phyloP scores from a whole-genome alignment of 2,888 invertebrate species.

The Andrena chrysosceles region DNA sequence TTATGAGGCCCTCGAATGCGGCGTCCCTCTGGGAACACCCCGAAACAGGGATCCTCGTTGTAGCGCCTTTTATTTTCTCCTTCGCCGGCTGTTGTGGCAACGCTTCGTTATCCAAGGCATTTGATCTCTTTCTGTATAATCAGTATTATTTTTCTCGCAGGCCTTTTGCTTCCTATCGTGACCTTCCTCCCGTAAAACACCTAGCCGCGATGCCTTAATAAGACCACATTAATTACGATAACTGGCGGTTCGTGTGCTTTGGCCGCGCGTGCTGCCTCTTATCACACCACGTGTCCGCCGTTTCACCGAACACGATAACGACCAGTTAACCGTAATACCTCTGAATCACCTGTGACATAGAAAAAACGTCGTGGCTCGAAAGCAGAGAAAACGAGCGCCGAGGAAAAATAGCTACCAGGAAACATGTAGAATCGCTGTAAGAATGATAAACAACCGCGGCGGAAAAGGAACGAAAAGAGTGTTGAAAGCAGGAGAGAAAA shows the following conservation, averaged over 20 bases:
- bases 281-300: conserved; percentile 6
- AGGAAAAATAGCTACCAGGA: not conserved
- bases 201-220: not conserved
- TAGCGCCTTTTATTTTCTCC: conserved; percentile 35
- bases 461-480: not conserved
- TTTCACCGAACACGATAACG: conserved; percentile 3
- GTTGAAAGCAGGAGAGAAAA: not conserved
- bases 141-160: not conserved
- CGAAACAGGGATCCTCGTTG: conserved; percentile 18
- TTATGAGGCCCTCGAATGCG: conserved; percentile 41
- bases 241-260: conserved; percentile 2
- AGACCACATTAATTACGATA: conserved; percentile 18
- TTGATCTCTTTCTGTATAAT: conserved; percentile 1
- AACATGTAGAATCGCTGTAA: not conserved
- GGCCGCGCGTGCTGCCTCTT: conserved; percentile 4
- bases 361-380: not conserved
- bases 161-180: not conserved
- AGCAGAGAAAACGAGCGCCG: not conserved
- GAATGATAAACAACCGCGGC: not conserved
- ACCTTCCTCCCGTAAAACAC: not conserved
- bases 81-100: not conserved
- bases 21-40: conserved; percentile 8
- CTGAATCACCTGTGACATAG: not conserved
- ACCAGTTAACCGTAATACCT: not conserved
- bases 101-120: conserved; percentile 9